A percentile compares a stretch with the other conserved stretches of the same genome.
These are phyloP conservation scores for Sebastes itinus DNA, from an alignment of 2,797 vertebrate species.

Conservation along the genomic window DNA sequence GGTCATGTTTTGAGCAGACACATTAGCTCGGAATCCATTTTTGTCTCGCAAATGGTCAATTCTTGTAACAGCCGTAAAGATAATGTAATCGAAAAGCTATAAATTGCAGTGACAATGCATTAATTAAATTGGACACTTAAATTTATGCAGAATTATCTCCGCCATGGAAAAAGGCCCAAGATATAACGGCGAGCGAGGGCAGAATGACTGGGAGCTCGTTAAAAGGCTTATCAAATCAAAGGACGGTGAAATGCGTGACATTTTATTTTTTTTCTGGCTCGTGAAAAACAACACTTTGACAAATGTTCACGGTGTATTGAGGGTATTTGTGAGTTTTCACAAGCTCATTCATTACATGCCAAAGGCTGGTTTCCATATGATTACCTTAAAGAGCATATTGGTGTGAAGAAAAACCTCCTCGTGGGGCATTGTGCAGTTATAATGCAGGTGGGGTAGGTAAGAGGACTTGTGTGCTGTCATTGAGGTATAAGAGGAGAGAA, in stretches of 20 bases:
- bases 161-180: constrained; percentile 32
- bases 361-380: constrained; percentile 26
- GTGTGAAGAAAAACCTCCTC: constrained; percentile 3
- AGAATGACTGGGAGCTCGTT: constrained; percentile 52
- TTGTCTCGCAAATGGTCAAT: constrained; percentile 73
- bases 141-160: constrained; percentile 62
- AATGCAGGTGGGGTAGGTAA: constrained; percentile 45
- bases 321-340: constrained; percentile 31
- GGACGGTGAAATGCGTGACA: constrained; percentile 32
- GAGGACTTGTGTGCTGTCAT: constrained; percentile 40
- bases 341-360: constrained; percentile 29
- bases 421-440: constrained; percentile 44
- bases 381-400: constrained; percentile 51
- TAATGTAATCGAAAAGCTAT: constrained; percentile 74
- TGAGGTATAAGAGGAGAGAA: constrained; percentile 49
- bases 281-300: constrained; percentile 51
- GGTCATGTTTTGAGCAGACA: constrained; percentile 65
- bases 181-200: constrained; percentile 41
- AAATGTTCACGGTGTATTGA: constrained; percentile 11
- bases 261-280: constrained; percentile 36
- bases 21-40: constrained; percentile 73
- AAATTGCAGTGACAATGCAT: constrained; percentile 70
- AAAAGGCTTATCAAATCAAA: constrained; percentile 68
- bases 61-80: constrained; percentile 70
- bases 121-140: constrained; percentile 76